Conservation (phyloP, 2,113 vertebrate genomes). For the Naja naja region DNA sequence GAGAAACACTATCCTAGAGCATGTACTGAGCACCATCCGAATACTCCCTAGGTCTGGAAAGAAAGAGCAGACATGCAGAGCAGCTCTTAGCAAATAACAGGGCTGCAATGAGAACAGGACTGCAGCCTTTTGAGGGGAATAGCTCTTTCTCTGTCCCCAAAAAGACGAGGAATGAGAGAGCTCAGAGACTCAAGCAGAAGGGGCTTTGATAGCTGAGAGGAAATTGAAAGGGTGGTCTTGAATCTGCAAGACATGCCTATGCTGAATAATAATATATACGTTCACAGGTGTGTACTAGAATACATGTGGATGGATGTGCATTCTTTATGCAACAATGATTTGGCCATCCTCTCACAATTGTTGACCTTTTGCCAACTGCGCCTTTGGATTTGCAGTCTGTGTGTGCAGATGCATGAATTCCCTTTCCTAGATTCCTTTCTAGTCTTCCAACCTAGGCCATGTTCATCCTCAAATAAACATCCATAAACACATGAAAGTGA, state of each 20-base stretch:
- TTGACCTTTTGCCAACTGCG: not conserved
- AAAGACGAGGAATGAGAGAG: not conserved
- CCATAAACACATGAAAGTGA: not conserved
- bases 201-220: not conserved
- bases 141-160: not conserved
- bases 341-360: not conserved
- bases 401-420: not conserved
- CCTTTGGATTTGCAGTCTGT: not conserved
- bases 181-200: not conserved
- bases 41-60: constrained; percentile 9
- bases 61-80: constrained; percentile 5
- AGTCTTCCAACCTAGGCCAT: not conserved
- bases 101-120: not conserved
- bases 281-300: not conserved
- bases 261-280: not conserved
- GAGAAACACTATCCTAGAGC: not conserved
- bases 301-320: not conserved
- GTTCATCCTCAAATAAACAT: not conserved
- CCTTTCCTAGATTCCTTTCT: not conserved
- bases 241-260: not conserved
- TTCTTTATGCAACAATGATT: not conserved
- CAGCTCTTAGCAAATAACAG: not conserved
- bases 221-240: not conserved
- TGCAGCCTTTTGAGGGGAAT: not conserved
- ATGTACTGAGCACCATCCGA: not conserved